Conservation (phyloP, 2,888 invertebrate species). For the Tanytarsus gracilentus region DNA sequence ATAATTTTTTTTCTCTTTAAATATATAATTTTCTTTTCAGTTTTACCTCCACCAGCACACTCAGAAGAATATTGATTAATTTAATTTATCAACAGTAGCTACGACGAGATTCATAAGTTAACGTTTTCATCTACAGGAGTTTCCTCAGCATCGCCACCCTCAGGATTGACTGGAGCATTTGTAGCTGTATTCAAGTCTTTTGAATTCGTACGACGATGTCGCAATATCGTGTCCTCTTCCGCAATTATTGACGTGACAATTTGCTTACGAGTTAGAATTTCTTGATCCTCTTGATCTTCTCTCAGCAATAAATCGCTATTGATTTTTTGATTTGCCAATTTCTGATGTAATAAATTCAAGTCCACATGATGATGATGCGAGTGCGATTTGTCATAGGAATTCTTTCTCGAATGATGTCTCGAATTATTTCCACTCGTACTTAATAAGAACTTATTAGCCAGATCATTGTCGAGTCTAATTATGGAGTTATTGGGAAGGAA, state of each 20-base stretch:
- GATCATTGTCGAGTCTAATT: constrained; percentile 40
- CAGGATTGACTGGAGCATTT: too few relatives aligned
- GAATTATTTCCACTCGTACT: constrained; percentile 24
- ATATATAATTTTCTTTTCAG: too few relatives aligned
- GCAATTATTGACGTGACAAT: constrained; percentile 19
- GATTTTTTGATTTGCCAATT: constrained; percentile 23
- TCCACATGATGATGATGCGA: constrained; percentile 29
- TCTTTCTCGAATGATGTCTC: constrained; percentile 29
- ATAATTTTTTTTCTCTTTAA: too few relatives aligned
- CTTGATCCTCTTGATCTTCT: constrained; percentile 40
- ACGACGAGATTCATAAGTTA: too few relatives aligned
- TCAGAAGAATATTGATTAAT: too few relatives aligned
- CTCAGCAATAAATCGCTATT: constrained; percentile 24
- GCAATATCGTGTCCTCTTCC: constrained; percentile 38
- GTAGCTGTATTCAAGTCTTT: constrained; percentile 43
- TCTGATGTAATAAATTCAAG: constrained; percentile 25
- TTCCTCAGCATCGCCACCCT: too few relatives aligned
- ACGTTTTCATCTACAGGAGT: too few relatives aligned
- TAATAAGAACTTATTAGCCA: constrained; percentile 36
- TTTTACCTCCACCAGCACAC: too few relatives aligned
- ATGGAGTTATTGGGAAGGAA: constrained; percentile 42
- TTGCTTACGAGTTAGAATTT: constrained; percentile 35
- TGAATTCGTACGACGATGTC: constrained; percentile 55
- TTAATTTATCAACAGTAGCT: too few relatives aligned
- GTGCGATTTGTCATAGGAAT: constrained; percentile 28